Base-by-base conservation (phyloP, 1,140 invertebrate genomes). In the Vanessa tameamea region DNA sequence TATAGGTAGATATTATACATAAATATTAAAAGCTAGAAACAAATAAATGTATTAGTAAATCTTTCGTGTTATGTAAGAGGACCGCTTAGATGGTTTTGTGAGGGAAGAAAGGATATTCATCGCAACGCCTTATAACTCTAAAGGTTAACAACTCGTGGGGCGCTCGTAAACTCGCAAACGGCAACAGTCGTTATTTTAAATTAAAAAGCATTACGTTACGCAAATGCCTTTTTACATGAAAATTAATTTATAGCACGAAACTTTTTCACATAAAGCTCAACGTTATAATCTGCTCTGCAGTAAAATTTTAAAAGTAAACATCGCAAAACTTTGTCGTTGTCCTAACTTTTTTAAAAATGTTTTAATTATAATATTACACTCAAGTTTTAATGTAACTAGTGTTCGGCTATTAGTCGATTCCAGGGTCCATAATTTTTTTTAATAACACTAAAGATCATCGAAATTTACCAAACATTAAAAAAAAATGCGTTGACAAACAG, bases 181-280 rank as follows among this genome's bases (percentile, higher is more conserved):
- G 55, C 67, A 43, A 69, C 61, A 69, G 67, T 69, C 67, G 67
- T 69, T 69, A 69, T 69, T 69, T 69, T 69, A 69, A 69, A 69
- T 69, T 69, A 69, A 69, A 69, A 69, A 48, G 67, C 67, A 69
- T 69, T 69, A 69, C 43, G 51, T 68, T 68, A 57, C 53, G 51
- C 66, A 68, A 68, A 53, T 47, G 66, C 66, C 53, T 57, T 68
- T 68, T 23, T 68, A 68, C 66, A 68, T 68, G 53, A 68, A 68
- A 68, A 68, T 57, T 57, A 68, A 68, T 68, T 68, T 68, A 68
- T 51, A 57, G 26, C 51, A 23, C 31, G 53, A 20, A 66, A 47
- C 47, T 57, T 57, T 68, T 57, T n/a, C n/a, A 20, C 47, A 66
- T 11, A 51, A 65, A 43, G 16, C 20, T 67, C 61, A 16, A 47